phyloP scores from a whole-genome alignment of 92 coral and sea anemone species.

The Meandrina meandrites region DNA sequence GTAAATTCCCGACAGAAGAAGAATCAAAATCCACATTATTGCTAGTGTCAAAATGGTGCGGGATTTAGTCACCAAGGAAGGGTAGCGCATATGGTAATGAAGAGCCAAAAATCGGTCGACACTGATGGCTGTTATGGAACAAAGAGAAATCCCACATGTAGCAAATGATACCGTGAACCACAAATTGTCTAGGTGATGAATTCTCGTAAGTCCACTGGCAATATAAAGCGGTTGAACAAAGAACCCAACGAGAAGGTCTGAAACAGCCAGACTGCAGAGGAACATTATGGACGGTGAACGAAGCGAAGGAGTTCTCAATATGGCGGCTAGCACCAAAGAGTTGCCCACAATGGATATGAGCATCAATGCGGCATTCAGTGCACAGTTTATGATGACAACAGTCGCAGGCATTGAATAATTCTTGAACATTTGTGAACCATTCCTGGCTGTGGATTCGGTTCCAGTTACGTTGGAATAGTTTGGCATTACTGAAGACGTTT shows the following conservation, averaged over 20 bases:
- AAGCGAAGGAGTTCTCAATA: neutral
- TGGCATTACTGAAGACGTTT: neutral
- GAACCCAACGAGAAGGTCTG: constrained; percentile 30
- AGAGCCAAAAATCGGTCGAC: constrained; percentile 34
- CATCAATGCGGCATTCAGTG: constrained; percentile 4
- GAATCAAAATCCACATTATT: neutral
- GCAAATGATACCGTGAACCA: constrained; percentile 11
- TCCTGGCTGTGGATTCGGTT: neutral
- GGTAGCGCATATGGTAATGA: constrained; percentile 31
- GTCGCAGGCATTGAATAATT: neutral
- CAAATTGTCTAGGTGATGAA: neutral
- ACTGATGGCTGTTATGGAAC: constrained; percentile 19
- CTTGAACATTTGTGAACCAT: neutral
- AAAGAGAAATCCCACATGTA: constrained; percentile 32
- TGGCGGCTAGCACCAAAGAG: neutral
- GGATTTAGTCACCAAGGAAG: neutral
- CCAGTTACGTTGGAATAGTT: neutral
- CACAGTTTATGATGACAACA: neutral
- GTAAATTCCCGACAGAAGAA: constrained; percentile 14
- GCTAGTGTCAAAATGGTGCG: neutral
- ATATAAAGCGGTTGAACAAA: constrained; percentile 12
- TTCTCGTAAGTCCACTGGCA: neutral
- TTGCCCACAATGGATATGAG: constrained; percentile 8
- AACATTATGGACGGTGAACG: constrained; percentile 10
- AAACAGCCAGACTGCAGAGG: constrained; percentile 19